Base-by-base conservation (phyloP, 2,113 vertebrate species). In the Perccottus glenii region DNA sequence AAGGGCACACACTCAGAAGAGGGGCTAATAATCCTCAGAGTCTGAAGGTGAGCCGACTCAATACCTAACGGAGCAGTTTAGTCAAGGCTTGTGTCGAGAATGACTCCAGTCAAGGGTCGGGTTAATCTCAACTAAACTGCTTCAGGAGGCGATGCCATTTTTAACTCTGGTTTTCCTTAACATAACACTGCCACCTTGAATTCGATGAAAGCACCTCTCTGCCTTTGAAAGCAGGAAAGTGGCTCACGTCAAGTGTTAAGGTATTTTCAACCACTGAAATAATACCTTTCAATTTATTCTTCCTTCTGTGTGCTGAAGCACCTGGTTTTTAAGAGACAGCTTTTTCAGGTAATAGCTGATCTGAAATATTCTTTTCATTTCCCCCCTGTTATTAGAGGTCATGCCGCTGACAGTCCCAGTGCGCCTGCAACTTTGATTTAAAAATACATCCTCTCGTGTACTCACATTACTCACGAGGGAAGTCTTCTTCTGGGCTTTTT, bases 11-110 rank as follows among this genome's bases (percentile, higher is more conserved):
- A 70, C 82, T 82, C 46, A 35, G 52, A 44, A 64, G 80, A 73
- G 11, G 19, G 19, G 38, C 80, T 72, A 78, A 83, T 87, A 83
- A 86, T 84, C 78, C 66, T 67, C 55, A 69, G 64, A 27, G 72
- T 72, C 81, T 51, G 63, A 67, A 84, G 82, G 84, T 81, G 80
- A 87, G 80, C 68, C 60, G 72, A 59, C 77, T 70, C 53, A 63
- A 19, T 66, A 77, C 73, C 60, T 57, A 48, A 33, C 59, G 40
- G 55, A 67, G 60, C 64, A 64, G 77, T 82, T 77, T 73, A 77
- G 52, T 12, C 5, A 48, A 50, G 64, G 64, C 60, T 66, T 69
- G 44, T 8, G 58, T 51, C 16, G 60, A 75, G 66, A 80, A 58
- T 48, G 57, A 77, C 53, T 82, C 78, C 35, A 78, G 76, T 85